Conservation (phyloP, 1,140 invertebrate genomes). For the Batillaria attramentaria region DNA sequence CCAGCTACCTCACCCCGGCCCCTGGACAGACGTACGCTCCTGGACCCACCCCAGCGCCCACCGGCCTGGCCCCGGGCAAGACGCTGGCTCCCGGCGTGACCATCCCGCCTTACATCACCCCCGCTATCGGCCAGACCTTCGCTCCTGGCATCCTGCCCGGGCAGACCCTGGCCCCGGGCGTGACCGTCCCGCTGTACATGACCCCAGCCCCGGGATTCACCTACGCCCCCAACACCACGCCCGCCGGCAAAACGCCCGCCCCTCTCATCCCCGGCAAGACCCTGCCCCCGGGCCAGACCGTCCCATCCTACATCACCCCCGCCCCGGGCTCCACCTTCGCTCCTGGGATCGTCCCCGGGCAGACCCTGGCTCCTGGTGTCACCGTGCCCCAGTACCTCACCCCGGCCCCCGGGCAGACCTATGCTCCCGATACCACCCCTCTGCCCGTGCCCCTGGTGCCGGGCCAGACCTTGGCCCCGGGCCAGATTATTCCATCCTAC, state of each 20-base stretch:
- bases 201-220: constrained; percentile 52
- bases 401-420: constrained; percentile 49
- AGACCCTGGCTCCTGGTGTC: constrained; percentile 43
- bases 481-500: background rate
- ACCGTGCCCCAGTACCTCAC: constrained; percentile 36
- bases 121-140: constrained; percentile 31
- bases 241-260: constrained; percentile 27
- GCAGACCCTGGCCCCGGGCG: constrained; percentile 37
- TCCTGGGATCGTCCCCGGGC: constrained; percentile 43
- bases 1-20: constrained; percentile 41
- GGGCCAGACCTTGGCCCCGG: constrained; percentile 19
- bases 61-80: constrained; percentile 5
- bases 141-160: constrained; percentile 41
- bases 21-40: constrained; percentile 46
- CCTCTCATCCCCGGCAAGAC: constrained; percentile 49
- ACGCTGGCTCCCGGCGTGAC: constrained; percentile 38
- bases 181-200: constrained; percentile 30
- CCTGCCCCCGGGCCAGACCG: constrained; percentile 34
- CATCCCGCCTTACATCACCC: constrained; percentile 46
- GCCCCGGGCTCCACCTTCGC: constrained; percentile 51
- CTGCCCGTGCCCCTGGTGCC: constrained; percentile 39
- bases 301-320: constrained; percentile 48
- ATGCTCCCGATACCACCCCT: constrained; percentile 47
- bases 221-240: constrained; percentile 45
- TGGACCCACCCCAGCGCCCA: background rate